Percentiles rank a stretch among this genome's conserved stretches.
phyloP scores from a whole-genome alignment of 2,888 invertebrate species.

The Acanthococcus lagerstroemiae region DNA sequence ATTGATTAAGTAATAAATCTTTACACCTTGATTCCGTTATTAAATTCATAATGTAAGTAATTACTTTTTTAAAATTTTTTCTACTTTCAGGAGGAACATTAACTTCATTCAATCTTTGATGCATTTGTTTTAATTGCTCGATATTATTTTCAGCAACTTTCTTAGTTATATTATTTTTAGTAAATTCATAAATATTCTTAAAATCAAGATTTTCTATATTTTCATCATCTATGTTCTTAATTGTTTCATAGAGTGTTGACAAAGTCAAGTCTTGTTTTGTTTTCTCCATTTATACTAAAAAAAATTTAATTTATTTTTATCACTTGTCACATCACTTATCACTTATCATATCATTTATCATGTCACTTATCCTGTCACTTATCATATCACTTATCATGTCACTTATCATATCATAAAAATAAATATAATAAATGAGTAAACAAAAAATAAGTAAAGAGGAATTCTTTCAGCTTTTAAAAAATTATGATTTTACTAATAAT shows the following conservation, averaged over 20 bases:
- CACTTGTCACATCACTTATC: too few relatives aligned
- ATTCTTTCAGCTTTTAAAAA: neutral
- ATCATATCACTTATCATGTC: neutral
- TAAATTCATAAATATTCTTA: neutral
- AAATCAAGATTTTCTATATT: slow-evolving; percentile 2
- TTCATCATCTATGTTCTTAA: neutral
- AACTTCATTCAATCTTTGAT: neutral
- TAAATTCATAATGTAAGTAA: slow-evolving; percentile 4
- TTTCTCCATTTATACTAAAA: slow-evolving; percentile 1
- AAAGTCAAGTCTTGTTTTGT: neutral
- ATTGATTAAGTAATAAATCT: slow-evolving; percentile 9
- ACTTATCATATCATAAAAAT: neutral
- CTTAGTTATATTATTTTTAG: slow-evolving; percentile 5
- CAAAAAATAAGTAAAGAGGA: neutral
- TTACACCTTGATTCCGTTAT: slow-evolving; percentile 1
- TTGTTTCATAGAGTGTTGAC: slow-evolving; percentile 6
- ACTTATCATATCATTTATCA: too few relatives aligned
- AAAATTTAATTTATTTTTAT: neutral
- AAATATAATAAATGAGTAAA: neutral
- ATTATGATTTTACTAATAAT: neutral
- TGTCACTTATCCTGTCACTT: too few relatives aligned
- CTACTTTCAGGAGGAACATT: slow-evolving; percentile 8
- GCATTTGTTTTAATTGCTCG: neutral
- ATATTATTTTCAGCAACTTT: slow-evolving; percentile 2
- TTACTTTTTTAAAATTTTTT: neutral